Conservation (phyloP, 2,113 vertebrate genomes). For the Ginglymostoma cirratum region DNA sequence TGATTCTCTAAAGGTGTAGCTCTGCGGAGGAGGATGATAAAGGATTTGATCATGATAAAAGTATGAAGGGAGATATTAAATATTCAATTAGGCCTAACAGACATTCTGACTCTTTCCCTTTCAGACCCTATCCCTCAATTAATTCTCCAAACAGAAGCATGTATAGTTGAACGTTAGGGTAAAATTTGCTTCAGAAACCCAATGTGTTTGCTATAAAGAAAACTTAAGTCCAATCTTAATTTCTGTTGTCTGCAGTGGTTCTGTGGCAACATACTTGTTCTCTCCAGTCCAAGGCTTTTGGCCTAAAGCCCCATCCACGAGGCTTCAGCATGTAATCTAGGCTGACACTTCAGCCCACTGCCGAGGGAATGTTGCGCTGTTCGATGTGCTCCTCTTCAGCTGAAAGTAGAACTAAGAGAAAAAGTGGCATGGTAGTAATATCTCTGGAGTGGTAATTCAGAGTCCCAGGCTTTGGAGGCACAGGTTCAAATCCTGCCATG, state of each 20-base stretch:
- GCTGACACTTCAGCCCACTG: neutral
- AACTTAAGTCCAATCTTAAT: neutral
- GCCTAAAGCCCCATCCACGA: neutral
- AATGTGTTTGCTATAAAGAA: neutral
- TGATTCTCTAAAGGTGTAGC: neutral
- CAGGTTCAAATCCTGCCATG: no score
- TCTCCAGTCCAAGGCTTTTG: neutral
- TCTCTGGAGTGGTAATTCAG: no score
- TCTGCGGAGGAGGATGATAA: no score
- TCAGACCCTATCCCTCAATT: neutral
- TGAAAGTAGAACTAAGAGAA: neutral
- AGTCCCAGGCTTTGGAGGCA: no score
- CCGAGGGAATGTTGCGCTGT: neutral
- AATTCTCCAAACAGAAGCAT: neutral
- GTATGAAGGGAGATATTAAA: neutral
- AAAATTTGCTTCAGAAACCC: neutral
- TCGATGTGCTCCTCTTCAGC: neutral
- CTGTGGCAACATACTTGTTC: neutral
- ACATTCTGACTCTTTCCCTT: neutral
- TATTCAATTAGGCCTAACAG: neutral
- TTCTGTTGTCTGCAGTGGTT: neutral
- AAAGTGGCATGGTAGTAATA: no score
- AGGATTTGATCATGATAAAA: neutral
- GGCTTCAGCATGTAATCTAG: no score
- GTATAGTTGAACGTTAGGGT: neutral